Evolutionary conservation across 2,888 invertebrate genomes (phyloP).

Genomic region (Palloptera scutellata): DNA sequence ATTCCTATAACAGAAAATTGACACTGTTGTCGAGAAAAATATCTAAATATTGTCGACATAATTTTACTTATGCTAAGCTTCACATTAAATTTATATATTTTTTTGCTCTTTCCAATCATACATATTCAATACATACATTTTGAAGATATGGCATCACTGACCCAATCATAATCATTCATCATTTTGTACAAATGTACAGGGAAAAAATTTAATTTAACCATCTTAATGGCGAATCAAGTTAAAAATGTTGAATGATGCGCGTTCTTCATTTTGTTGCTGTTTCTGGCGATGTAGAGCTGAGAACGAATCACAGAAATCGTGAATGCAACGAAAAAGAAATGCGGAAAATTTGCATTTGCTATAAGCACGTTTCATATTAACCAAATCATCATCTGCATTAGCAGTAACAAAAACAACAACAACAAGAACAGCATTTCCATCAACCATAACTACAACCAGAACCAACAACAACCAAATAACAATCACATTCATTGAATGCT

Average conservation of each 20-base stretch:
- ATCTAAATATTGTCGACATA: no score
- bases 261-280: background rate
- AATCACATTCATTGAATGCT: background rate
- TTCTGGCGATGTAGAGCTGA: background rate
- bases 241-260: constrained; percentile 17
- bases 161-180: no score
- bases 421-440: constrained; percentile 26
- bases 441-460: constrained; percentile 29
- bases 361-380: constrained; percentile 57
- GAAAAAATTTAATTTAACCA: constrained; percentile 24
- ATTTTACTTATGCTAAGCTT: no score
- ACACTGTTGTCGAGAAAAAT: no score
- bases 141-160: no score
- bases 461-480: constrained; percentile 31
- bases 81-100: no score
- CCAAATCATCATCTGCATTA: constrained; percentile 47
- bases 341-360: constrained; percentile 31
- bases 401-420: constrained; percentile 19
- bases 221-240: constrained; percentile 8
- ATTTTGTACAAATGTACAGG: background rate
- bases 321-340: constrained; percentile 25
- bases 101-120: no score
- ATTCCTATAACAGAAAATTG: no score
- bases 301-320: constrained; percentile 1
- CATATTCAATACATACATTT: no score